Base-by-base conservation (phyloP, 2,888 invertebrate genomes). In the Cheilosia vernalis region DNA sequence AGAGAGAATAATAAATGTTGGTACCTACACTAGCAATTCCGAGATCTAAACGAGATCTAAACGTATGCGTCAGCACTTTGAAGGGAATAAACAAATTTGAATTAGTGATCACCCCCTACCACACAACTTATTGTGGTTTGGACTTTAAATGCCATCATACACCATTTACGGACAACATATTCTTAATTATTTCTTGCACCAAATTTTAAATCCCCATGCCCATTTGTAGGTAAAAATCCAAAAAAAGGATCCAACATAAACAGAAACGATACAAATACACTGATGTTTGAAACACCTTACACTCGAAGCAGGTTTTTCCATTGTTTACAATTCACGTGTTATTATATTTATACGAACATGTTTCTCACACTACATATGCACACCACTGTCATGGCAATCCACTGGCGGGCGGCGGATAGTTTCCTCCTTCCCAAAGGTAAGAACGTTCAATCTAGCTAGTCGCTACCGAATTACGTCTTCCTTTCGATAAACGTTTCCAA, bases 271-370 rank as follows among this genome's bases (percentile, higher is more conserved):
- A 53, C 30, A 24, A 4, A 37, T 49, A 7, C 53, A 53, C 30
- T 15, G 42, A 27, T 53, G 69, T 37, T 49, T 24, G 10, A 37
- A 49, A 55, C 83, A 79, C 79, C 79, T 84, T 74, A 63, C 55
- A 33, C 19, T 44, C 21, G 42, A 64, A 70, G 42, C 64, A n/a
- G 42, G 37, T 64, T 64, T 76, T 70, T 70, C 69, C 69, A 85
- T 80, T 85, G 85, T 85, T 85, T 85, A 85, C 85, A 85, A 80
- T 81, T 72, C 67, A 67, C 55, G 63, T 76, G 85, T 85, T 81
- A 72, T 56, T 49, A 61, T 80, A 80, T 85, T 85, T 85, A 85
- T 61, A 58, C 80, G 76, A 85, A 70, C 72, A 60, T 79, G 81
- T 81, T 72, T 67, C 77, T 85, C 85, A 77, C 85, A 81, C 81